Conservation (phyloP, 2,113 vertebrate species). For the Tychaedon coryphoeus region DNA sequence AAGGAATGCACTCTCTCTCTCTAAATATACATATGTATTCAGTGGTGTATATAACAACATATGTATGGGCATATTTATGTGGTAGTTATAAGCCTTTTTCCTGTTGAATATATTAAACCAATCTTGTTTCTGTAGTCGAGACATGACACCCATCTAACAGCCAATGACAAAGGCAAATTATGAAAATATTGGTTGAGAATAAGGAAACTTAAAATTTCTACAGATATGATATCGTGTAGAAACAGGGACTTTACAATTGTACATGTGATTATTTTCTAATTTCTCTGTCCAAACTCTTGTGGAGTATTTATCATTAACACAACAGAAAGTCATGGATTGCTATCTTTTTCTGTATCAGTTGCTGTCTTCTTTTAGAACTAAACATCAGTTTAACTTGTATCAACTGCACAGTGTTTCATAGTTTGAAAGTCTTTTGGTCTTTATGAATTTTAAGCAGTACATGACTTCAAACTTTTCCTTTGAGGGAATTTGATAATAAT, state of each 20-base stretch:
- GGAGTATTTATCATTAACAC: not conserved
- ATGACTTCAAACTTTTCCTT: not conserved
- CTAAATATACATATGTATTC: not conserved
- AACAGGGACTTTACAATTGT: not conserved
- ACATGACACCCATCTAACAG: not conserved
- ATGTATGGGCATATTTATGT: not conserved
- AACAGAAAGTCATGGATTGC: not conserved
- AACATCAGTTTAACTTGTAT: not conserved
- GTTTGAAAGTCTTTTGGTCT: not conserved
- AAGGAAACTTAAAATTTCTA: not conserved
- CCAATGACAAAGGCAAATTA: not conserved
- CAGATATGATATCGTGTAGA: not conserved
- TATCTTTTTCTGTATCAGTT: not conserved
- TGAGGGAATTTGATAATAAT: not conserved
- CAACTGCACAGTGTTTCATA: not conserved
- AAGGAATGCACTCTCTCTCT: not conserved
- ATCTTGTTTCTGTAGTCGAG: conserved; percentile 30
- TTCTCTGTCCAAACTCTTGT: not conserved
- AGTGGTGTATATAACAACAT: not conserved
- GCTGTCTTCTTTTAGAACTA: not conserved
- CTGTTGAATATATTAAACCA: not conserved
- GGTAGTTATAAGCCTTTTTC: not conserved
- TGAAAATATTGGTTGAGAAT: not conserved
- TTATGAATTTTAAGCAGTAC: not conserved
- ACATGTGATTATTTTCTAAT: not conserved